phyloP scores from a whole-genome alignment of 1,140 invertebrate species.

The Drosophila azteca region DNA sequence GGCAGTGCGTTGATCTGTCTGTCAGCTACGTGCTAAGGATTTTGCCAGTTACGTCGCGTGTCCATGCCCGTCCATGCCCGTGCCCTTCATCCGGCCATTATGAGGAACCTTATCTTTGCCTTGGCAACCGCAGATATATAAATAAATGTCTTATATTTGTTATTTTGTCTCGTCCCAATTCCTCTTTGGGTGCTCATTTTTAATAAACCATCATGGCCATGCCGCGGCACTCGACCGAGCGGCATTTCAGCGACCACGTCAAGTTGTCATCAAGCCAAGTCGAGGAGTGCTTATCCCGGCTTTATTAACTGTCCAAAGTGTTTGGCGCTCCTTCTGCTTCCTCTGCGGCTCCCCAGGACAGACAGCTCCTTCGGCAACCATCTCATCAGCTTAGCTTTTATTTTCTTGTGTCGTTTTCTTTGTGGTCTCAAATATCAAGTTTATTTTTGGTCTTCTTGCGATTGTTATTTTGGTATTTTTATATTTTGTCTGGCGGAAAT shows the following conservation, averaged over 20 bases:
- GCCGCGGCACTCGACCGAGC: not conserved
- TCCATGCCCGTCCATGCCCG: too few species aligned
- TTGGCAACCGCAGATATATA: constrained; percentile 13
- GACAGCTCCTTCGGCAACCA: not conserved
- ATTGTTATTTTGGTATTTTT: constrained; percentile 15
- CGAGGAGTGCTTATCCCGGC: constrained; percentile 64
- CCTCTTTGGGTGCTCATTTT: constrained; percentile 28
- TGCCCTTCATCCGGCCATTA: not conserved
- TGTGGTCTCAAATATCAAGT: constrained; percentile 48
- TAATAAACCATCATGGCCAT: constrained; percentile 43
- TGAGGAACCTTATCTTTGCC: constrained; percentile 8
- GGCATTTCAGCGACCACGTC: constrained; percentile 48
- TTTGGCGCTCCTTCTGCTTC: constrained; percentile 27
- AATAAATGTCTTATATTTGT: not conserved
- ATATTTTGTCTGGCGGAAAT: constrained; percentile 12
- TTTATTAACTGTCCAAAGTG: constrained; percentile 70
- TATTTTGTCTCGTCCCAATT: constrained; percentile 9
- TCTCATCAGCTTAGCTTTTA: constrained; percentile 27
- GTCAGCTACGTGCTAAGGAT: constrained; percentile 47
- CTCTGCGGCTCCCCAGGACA: not conserved
- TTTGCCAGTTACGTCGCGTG: constrained; percentile 43
- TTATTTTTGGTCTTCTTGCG: constrained; percentile 15
- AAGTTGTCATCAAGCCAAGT: constrained; percentile 61
- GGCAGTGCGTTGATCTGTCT: constrained; percentile 35
- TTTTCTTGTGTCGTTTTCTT: constrained; percentile 29